A percentile compares a stretch with the other conserved stretches of the same genome.
phyloP scores from a whole-genome alignment of 1,140 invertebrate species.

The Medauroidea extradentata region DNA sequence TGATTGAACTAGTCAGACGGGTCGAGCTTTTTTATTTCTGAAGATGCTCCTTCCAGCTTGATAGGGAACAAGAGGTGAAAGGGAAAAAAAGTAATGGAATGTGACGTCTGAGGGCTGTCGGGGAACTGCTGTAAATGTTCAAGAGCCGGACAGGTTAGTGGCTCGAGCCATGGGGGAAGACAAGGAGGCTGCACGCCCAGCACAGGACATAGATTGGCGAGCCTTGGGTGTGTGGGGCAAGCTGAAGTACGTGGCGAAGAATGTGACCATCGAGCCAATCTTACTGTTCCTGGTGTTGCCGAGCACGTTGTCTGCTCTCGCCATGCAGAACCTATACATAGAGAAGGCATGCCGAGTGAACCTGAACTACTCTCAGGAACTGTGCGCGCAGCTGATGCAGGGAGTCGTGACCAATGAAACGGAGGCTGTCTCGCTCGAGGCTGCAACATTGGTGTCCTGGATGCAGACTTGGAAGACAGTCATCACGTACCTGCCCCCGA shows the following conservation, averaged over 20 bases:
- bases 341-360: conserved; percentile 82
- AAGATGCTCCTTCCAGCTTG: no score
- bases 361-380: conserved; percentile 59
- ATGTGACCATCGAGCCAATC: conserved; percentile 76
- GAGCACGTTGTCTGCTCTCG: conserved; percentile 67
- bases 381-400: conserved; percentile 67
- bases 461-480: conserved; percentile 78
- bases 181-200: no score
- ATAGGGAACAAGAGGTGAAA: no score
- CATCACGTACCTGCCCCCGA: conserved; percentile 67
- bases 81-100: no score
- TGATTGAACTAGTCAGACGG: no score
- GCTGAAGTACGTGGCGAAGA: conserved; percentile 40
- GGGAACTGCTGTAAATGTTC: no score
- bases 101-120: no score
- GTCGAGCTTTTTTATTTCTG: no score
- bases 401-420: conserved; percentile 68
- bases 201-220: background rate
- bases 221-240: conserved; percentile 28
- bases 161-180: no score
- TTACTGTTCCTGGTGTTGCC: conserved; percentile 74
- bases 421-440: conserved; percentile 61
- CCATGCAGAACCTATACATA: conserved; percentile 77
- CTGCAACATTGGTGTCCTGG: conserved; percentile 67
- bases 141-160: no score